Base-by-base conservation (phyloP, 2,797 vertebrate genomes). In the Cyclura pinguis region DNA sequence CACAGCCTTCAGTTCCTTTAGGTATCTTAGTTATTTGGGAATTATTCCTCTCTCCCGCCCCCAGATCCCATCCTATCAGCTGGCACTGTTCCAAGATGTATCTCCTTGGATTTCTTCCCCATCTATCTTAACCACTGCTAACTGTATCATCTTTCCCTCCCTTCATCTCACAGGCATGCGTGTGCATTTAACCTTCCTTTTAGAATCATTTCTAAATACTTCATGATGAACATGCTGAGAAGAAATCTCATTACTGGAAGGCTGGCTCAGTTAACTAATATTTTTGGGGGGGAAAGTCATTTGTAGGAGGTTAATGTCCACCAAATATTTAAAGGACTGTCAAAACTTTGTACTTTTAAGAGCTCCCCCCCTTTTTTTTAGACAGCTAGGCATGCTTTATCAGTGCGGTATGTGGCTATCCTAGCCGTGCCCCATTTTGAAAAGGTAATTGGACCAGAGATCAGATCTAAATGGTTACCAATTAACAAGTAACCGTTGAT, bases 41-140 rank as follows among this genome's bases (percentile, higher is more conserved):
- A 72, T 81, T 73, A 55, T 88, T 67, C 81, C 81, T 6, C 77
- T n/a, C 42, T n/a, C 55, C 55, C n/a, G 29, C 18, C 50, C 27
- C 42, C 42, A 47, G 42, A 47, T 47, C 42, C 42, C 42, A 32
- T 81, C 24, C 2, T 38, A 57, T 88, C 67, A 29, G 50, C 22
- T 88, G 64, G 22, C 80, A 38, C 24, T 73, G 55, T 0, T 18
- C 64, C 64, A 50, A 72, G 78, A 7, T 73, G 13, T 81, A 80
- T 55, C 87, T 81, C 78, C 38, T 73, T 88, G 80, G 59, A 67
- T 67, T 67, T 35, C 38, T 22, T n/a, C 5, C 74, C 86, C 62
- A 52, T 69, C 20, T 80, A 42, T 69, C 59, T 55, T 69, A 80
- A 20, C 22, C 47, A 35, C 5, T 52, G 87, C 6, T 42, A 35